Evolutionary conservation across 2,888 invertebrate genomes (phyloP).

Genomic region (Epicampocera succincta): DNA sequence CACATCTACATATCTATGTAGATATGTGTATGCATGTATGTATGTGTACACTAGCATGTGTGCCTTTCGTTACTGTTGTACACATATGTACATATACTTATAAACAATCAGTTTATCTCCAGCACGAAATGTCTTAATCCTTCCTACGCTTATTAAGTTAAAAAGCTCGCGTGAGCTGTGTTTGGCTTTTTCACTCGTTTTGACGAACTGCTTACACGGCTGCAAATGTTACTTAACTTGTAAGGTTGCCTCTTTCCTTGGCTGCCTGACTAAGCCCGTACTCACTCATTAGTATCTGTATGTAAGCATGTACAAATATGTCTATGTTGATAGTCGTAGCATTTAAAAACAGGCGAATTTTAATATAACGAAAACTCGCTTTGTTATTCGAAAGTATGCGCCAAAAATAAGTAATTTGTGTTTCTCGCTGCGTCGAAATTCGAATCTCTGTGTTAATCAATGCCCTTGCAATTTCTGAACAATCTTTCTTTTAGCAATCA

Average conservation of each 20-base stretch:
- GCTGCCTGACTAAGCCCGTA: background rate
- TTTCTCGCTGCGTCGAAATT: too few relatives aligned
- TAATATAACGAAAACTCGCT: too few relatives aligned
- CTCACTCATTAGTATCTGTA: too few relatives aligned
- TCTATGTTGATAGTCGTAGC: too few relatives aligned
- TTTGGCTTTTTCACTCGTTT: slow-evolving; percentile 38
- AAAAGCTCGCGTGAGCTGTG: slow-evolving; percentile 51
- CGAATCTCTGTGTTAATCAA: too few relatives aligned
- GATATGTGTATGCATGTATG: background rate
- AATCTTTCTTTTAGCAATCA: too few relatives aligned
- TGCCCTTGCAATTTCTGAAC: too few relatives aligned
- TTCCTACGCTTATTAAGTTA: slow-evolving; percentile 56
- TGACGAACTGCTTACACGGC: slow-evolving; percentile 43
- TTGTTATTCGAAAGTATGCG: too few relatives aligned
- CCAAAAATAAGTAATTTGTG: too few relatives aligned
- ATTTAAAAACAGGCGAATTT: too few relatives aligned
- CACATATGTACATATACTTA: too few relatives aligned
- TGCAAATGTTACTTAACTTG: slow-evolving; percentile 40
- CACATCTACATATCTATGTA: background rate
- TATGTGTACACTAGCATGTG: background rate
- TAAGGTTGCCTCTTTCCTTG: slow-evolving; percentile 28
- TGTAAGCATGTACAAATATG: too few relatives aligned
- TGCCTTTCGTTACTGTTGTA: background rate
- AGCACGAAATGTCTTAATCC: slow-evolving; percentile 48
- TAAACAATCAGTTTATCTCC: slow-evolving; percentile 9